Base-by-base conservation (phyloP, 2,888 invertebrate species). In the Alloscopus bannaensis region DNA sequence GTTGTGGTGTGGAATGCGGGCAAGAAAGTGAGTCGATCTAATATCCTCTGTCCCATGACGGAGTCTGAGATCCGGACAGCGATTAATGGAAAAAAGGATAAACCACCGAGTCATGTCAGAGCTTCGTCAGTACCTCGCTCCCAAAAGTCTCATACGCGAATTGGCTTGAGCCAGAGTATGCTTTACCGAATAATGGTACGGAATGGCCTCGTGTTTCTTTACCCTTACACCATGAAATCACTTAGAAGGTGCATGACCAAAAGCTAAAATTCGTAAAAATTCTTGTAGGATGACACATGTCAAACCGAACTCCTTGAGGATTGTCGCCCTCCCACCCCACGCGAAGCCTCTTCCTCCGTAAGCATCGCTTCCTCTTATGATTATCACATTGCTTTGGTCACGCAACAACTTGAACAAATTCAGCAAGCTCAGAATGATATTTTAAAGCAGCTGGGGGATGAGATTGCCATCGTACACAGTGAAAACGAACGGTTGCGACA, bases 341-440 rank as follows among this genome's bases (percentile, higher is more conserved):
- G 18, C 16, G 42, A 65, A 42, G 45, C 70, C 0, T 29, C 47
- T 4, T 68, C 68, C 11, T 52, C 36, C 50, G 70, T 28, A 11
- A 62, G 62, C 42, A n/a, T 40, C 6, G 36, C 50, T 18, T 62
- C 71, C 18, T 42, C 60, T 8, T 16, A 57, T 16, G 45, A 71
- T 18, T 62, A 42, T n/a, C 76, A 76, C 29, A 65, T 84, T 16
- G 59, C 50, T 11, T 31, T 57, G 28, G 80, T 84, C 24, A 76
- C 81, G 0, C 50, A 81, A 16, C 81, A 82, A 29, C 55, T 84
- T 11, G 80, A 84, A 36, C 16, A 59, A 16, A 83, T 84, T 45
- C 80, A 80, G 31, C 64, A 71, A 28, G 83, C 81, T 8, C 84
- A 84, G 55, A 80, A 81, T 47, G 73, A 45, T 24, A 81, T 84